Evolutionary conservation across 2,888 invertebrate species (phyloP), one percentile per base, ranked within the genome.

Genomic region (Elysia crispata): DNA sequence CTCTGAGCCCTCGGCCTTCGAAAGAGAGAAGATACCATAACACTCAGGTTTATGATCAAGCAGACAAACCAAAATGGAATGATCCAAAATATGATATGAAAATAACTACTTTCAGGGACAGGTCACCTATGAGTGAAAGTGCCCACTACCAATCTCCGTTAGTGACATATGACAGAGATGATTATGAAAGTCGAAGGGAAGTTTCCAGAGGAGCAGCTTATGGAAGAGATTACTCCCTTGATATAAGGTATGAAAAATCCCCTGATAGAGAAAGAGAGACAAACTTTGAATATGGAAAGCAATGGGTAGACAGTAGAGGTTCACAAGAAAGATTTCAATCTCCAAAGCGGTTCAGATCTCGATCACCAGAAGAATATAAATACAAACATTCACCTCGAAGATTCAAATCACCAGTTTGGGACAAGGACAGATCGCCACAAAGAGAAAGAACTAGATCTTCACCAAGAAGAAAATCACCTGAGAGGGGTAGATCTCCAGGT

Each of bases 11-110:
- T 62, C 33, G 28, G 0, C 3, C n/a, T 50, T 41, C 70, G 5
- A 76, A 80, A 69, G 80, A 80, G 18, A 50, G 69, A 8, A 76
- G 64, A 50, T 1, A 57, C 33, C n/a, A 28, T 30, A 18, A 31
- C 72, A 41, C 33, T 1, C 60, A 30, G 33, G 60, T 6, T 41
- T 41, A 6, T 41, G 41, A 41, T 41, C 11, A 41, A 6, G 11
- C 41, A 41, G 41, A 41, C 5, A 41, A 41, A 41, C 41, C 41
- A 41, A 41, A 41, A 41, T 60, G 23, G n/a, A 60, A 60, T 60
- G 60, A 60, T 60, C 70, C 70, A 15, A 70, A 70, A 41, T 66
- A 25, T 28, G 25, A 25, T 3, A 66, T 23, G 25, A 66, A 28
- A 18, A 23, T 23, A 18, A 25, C 23, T 13, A 33, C 31, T 33